Percentiles rank a stretch among this genome's conserved stretches.
Evolutionary conservation across 1,140 invertebrate species (phyloP).

Genomic region (Leptinotarsa undecemlineata): DNA sequence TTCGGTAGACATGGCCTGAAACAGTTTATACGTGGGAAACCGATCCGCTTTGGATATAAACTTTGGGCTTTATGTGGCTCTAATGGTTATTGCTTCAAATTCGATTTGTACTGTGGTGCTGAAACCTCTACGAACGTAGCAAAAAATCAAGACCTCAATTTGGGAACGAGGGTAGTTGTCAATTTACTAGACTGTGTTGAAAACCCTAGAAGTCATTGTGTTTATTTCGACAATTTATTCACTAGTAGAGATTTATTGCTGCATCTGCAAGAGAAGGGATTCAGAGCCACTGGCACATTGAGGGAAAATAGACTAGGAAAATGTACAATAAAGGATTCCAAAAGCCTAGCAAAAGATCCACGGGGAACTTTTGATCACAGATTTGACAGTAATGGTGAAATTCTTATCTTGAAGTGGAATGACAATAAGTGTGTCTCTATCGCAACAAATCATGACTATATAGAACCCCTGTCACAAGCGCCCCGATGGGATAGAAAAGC

Average conservation of each 20-base stretch:
- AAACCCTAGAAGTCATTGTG: constrained; percentile 13
- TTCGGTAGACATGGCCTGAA: constrained; percentile 26
- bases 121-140: background rate
- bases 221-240: constrained; percentile 23
- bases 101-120: background rate
- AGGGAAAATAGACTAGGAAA: constrained; percentile 30
- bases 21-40: constrained; percentile 31
- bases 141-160: background rate
- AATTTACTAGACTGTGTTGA: constrained; percentile 3
- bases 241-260: constrained; percentile 5
- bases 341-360: constrained; percentile 20
- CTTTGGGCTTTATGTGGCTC: constrained; percentile 17
- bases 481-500: constrained; percentile 45
- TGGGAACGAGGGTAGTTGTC: background rate
- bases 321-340: constrained; percentile 28
- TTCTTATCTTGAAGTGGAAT: constrained; percentile 34
- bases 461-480: constrained; percentile 31
- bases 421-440: constrained; percentile 39
- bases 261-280: background rate
- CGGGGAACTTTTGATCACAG: constrained; percentile 18
- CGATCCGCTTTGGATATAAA: constrained; percentile 32
- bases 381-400: constrained; percentile 30
- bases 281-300: constrained; percentile 29
- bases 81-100: constrained; percentile 28
- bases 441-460: constrained; percentile 45